Percentiles rank a stretch among this genome's conserved stretches.
Conservation (phyloP, 2,797 vertebrate species). For the Chaunax sp. region DNA sequence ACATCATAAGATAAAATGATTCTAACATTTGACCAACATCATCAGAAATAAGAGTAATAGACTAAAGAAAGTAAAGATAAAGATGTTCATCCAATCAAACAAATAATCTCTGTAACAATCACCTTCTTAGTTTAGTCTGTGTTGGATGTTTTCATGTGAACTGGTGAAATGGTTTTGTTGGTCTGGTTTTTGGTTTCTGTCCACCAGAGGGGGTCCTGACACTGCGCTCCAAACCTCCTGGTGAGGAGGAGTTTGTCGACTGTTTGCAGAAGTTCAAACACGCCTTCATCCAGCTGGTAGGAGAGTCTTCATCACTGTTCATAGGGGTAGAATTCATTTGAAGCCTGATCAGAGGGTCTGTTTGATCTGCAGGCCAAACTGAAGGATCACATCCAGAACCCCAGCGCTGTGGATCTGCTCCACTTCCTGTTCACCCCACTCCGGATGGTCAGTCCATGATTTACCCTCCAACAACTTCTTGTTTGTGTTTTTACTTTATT, state of each 20-base stretch:
- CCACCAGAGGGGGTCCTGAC: slow-evolving; percentile 95
- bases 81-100: too few species aligned
- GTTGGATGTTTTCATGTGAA: too few species aligned
- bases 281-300: slow-evolving; percentile 96
- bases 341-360: too few species aligned
- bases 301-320: slow-evolving; percentile 17
- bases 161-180: too few species aligned
- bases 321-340: too few species aligned
- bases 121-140: too few species aligned
- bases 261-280: slow-evolving; percentile 99
- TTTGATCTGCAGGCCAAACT: slow-evolving; percentile 86
- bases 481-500: neutral
- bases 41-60: too few species aligned
- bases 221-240: slow-evolving; percentile 90
- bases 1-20: too few species aligned
- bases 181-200: neutral
- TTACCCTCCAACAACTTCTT: neutral
- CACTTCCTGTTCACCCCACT: slow-evolving; percentile 96
- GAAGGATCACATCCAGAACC: slow-evolving; percentile 95
- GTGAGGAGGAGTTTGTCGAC: slow-evolving; percentile 92
- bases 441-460: slow-evolving; percentile 86
- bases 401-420: slow-evolving; percentile 92
- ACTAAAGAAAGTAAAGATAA: too few species aligned
- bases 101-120: too few species aligned
- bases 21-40: too few species aligned